These are phyloP conservation scores for Magallana ariakensis DNA, from an alignment of 1,140 invertebrate species.

Conservation along the genomic window DNA sequence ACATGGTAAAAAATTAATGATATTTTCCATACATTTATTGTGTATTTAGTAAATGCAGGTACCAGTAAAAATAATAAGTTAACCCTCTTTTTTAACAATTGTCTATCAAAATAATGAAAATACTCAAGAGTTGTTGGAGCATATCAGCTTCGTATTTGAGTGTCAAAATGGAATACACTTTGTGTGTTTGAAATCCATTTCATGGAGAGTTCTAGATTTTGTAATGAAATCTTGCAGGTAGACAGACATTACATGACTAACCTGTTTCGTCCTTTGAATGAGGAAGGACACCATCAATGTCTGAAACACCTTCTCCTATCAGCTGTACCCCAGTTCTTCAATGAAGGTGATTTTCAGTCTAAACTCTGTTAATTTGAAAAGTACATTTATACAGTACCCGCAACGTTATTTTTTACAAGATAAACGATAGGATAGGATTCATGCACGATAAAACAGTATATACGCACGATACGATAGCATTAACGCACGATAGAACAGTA, in stretches of 20 bases:
- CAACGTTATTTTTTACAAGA: too few species aligned
- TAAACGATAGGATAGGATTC: too few species aligned
- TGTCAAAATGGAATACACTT: background rate
- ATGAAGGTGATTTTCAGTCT: slow-evolving; percentile 51
- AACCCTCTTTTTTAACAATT: background rate
- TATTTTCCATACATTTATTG: background rate
- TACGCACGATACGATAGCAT: too few species aligned
- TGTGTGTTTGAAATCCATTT: background rate
- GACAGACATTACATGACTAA: slow-evolving; percentile 77
- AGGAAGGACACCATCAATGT: slow-evolving; percentile 71
- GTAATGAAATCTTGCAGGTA: slow-evolving; percentile 63
- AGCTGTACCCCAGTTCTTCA: slow-evolving; percentile 66
- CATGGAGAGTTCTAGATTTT: too few species aligned
- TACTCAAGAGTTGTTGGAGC: background rate
- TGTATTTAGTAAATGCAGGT: background rate
- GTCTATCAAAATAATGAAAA: background rate
- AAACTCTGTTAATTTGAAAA: too few species aligned
- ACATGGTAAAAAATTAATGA: slow-evolving; percentile 79
- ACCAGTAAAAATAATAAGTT: background rate
- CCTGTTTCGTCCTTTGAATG: slow-evolving; percentile 77
- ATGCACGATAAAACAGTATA: too few species aligned
- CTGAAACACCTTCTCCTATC: slow-evolving; percentile 74
- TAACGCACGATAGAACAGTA: too few species aligned
- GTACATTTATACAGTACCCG: too few species aligned
- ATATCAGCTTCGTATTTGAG: background rate